Conservation (phyloP, 2,888 invertebrate genomes). For the Epirrita christyi region DNA sequence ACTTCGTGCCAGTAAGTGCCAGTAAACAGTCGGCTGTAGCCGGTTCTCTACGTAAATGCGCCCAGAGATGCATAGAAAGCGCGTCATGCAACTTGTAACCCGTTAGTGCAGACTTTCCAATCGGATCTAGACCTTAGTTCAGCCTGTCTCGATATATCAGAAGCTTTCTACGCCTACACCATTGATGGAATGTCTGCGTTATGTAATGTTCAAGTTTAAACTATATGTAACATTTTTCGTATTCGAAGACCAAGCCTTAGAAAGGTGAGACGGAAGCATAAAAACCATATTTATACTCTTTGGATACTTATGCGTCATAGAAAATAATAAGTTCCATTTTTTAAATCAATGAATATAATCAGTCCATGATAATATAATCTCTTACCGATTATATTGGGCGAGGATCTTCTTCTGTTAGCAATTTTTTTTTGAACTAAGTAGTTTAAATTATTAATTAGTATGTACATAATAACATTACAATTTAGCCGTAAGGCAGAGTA, state of each 20-base stretch:
- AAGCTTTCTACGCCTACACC: slow-evolving; percentile 61
- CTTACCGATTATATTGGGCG: too few relatives aligned
- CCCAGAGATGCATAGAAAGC: slow-evolving; percentile 66
- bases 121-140: slow-evolving; percentile 57
- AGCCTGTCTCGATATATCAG: slow-evolving; percentile 57
- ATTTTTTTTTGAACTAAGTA: too few relatives aligned
- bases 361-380: too few relatives aligned
- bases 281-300: too few relatives aligned
- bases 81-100: slow-evolving; percentile 53
- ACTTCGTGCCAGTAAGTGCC: neutral
- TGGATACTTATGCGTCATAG: too few relatives aligned
- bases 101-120: slow-evolving; percentile 78
- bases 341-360: too few relatives aligned
- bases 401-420: too few relatives aligned
- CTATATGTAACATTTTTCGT: neutral
- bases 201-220: slow-evolving; percentile 7
- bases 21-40: neutral
- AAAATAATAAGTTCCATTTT: too few relatives aligned
- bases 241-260: neutral
- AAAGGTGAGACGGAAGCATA: neutral
- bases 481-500: too few relatives aligned
- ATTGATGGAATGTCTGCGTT: slow-evolving; percentile 7
- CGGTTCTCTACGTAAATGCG: slow-evolving; percentile 26
- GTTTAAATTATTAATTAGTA: too few relatives aligned
- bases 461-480: too few relatives aligned